These are phyloP conservation scores for Triplophysa siluroides DNA, from an alignment of 2,113 vertebrate genomes.

Conservation along the genomic window DNA sequence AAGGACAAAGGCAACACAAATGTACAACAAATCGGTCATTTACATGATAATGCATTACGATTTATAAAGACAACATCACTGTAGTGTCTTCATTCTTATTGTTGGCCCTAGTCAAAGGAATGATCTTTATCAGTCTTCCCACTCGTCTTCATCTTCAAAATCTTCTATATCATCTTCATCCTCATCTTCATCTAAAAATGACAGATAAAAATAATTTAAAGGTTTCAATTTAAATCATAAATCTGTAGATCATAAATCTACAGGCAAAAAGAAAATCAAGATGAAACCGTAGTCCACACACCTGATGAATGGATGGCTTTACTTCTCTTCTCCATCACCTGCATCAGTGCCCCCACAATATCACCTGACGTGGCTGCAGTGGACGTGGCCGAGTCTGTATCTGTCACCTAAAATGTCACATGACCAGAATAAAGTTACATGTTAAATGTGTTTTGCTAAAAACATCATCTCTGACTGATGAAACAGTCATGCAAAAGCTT, in stretches of 20 bases:
- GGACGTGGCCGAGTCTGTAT: conserved; percentile 78
- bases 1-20: conserved; percentile 95
- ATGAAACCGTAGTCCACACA: conserved; percentile 52
- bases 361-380: conserved; percentile 83
- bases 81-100: conserved; percentile 84
- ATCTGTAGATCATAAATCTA: too few species aligned
- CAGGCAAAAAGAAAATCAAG: too few species aligned
- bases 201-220: background rate
- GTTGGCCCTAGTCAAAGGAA: conserved; percentile 63
- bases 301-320: conserved; percentile 99
- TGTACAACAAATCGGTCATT: conserved; percentile 88
- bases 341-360: conserved; percentile 95
- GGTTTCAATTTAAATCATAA: too few species aligned
- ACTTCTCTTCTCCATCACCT: conserved; percentile 98
- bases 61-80: conserved; percentile 83
- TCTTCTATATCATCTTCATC: conserved; percentile 95
- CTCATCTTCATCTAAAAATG: conserved; percentile 87
- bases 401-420: conserved; percentile 76
- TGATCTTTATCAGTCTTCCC: conserved; percentile 89
- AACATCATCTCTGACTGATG: too few species aligned
- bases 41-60: conserved; percentile 90
- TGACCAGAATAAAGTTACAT: background rate
- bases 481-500: too few species aligned
- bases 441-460: too few species aligned
- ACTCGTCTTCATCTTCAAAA: conserved; percentile 97